phyloP scores from a whole-genome alignment of 2,797 vertebrate species.

The Erethizon dorsatum region DNA sequence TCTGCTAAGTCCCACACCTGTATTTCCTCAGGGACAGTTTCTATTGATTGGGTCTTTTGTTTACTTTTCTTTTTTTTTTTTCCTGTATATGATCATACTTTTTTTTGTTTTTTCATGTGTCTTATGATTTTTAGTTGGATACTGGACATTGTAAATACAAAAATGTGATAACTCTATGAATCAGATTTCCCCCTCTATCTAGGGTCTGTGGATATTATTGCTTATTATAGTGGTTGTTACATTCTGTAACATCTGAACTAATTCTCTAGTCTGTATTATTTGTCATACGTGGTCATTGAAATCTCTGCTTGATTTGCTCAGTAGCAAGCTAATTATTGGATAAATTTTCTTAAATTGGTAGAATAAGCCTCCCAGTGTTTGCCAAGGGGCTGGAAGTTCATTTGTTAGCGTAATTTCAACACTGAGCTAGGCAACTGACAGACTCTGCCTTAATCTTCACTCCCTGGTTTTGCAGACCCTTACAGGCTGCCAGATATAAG shows the following conservation, averaged over 20 bases:
- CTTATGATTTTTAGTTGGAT: constrained; percentile 23
- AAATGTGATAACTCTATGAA: neutral
- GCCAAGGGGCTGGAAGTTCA: neutral
- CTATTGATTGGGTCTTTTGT: neutral
- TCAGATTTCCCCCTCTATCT: neutral
- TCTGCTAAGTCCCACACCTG: neutral
- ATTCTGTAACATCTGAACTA: neutral
- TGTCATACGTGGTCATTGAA: neutral
- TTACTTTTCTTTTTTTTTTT: neutral
- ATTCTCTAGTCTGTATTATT: neutral
- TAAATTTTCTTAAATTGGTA: constrained; percentile 38
- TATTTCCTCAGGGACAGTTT: neutral
- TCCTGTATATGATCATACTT: neutral
- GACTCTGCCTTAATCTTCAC: neutral
- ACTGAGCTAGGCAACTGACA: neutral
- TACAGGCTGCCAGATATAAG: neutral
- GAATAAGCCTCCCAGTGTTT: neutral
- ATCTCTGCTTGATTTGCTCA: neutral
- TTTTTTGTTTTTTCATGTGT: neutral
- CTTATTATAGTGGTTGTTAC: neutral
- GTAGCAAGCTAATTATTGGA: neutral
- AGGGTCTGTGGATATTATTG: neutral
- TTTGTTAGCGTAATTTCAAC: neutral
- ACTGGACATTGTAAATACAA: neutral
- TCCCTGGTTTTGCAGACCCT: neutral